Percentiles rank a stretch among this genome's conserved stretches.
phyloP scores from a whole-genome alignment of 2,888 invertebrate species.

The Scaptomyza reducta region DNA sequence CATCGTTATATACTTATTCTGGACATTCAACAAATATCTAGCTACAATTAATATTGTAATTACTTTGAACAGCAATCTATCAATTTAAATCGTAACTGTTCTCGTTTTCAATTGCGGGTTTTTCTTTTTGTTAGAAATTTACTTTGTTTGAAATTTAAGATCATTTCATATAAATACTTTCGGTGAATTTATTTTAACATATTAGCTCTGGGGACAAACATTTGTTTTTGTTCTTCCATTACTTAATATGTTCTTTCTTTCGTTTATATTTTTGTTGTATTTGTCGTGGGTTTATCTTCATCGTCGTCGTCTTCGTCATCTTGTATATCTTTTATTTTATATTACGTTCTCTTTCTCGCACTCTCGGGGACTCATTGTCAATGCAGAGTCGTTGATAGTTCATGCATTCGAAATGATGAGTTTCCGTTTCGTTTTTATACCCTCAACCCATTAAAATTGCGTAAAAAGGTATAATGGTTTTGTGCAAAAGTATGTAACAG shows the following conservation, averaged over 20 bases:
- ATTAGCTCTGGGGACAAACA: not conserved
- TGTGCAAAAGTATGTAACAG: too few species aligned
- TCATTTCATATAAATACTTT: conserved; percentile 1
- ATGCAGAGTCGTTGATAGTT: conserved; percentile 57
- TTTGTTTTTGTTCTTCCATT: conserved; percentile 39
- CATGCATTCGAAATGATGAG: conserved; percentile 60
- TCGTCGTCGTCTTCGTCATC: not conserved
- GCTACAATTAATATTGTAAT: not conserved
- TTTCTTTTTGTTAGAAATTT: conserved; percentile 23
- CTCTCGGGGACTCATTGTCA: conserved; percentile 44
- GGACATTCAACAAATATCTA: too few species aligned
- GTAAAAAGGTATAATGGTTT: too few species aligned
- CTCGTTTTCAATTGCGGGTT: conserved; percentile 20
- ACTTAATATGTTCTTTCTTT: conserved; percentile 15
- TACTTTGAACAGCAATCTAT: not conserved
- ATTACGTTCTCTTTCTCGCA: conserved; percentile 23
- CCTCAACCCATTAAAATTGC: too few species aligned
- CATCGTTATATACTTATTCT: not conserved
- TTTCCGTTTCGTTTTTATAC: conserved; percentile 43
- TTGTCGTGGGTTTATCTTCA: conserved; percentile 15
- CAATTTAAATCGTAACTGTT: conserved; percentile 4
- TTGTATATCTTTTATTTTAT: conserved; percentile 9
- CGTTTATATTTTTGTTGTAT: not conserved
- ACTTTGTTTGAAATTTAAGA: conserved; percentile 21
- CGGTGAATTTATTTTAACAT: conserved; percentile 50